These are phyloP conservation scores for Hypotaenidia philippensis DNA, from an alignment of 2,797 vertebrate genomes.

Conservation along the genomic window DNA sequence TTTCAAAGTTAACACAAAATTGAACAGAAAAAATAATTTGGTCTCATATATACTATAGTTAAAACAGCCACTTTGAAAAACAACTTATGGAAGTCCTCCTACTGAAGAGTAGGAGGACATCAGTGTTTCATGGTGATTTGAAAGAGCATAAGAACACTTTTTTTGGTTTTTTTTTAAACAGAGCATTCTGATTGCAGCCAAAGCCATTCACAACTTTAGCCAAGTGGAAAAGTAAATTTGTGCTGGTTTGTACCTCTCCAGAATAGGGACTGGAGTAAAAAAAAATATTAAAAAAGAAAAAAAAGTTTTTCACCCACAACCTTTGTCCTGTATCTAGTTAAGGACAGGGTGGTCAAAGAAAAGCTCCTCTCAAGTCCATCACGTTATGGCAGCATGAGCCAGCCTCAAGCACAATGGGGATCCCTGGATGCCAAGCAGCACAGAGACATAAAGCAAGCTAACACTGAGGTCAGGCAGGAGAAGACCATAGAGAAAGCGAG, in stretches of 20 bases:
- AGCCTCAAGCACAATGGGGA: too few species aligned
- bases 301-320: too few species aligned
- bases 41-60: neutral
- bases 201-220: neutral
- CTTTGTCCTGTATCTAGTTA: too few species aligned
- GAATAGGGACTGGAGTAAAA: rapidly evolving
- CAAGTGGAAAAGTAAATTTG: neutral
- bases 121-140: neutral
- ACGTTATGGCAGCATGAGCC: too few species aligned
- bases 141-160: neutral
- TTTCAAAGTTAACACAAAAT: neutral
- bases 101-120: neutral
- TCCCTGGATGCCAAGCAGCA: too few species aligned
- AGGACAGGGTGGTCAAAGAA: too few species aligned
- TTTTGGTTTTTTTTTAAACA: neutral
- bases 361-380: too few species aligned
- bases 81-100: neutral
- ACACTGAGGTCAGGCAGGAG: too few species aligned
- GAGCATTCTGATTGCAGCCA: rapidly evolving
- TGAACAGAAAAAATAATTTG: neutral
- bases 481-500: too few species aligned
- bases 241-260: neutral
- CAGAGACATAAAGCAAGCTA: too few species aligned
- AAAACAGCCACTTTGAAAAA: neutral
- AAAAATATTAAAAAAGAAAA: neutral